A percentile compares a stretch with the other conserved stretches of the same genome.
Conservation (phyloP, 23 tunicate genomes). For the Styela clava region DNA sequence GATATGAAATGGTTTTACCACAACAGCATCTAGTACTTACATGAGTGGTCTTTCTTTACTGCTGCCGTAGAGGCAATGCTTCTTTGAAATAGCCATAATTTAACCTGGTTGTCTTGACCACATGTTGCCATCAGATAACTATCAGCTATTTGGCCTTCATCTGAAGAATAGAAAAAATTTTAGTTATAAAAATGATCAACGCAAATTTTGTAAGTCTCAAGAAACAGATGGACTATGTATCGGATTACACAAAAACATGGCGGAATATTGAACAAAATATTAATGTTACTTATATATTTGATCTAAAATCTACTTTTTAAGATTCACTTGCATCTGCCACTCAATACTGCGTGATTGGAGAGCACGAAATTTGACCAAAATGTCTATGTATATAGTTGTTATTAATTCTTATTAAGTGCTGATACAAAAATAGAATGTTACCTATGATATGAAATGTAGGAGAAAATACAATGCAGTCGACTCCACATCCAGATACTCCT, state of each 20-base stretch:
- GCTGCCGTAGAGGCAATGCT: slow-evolving; percentile 17
- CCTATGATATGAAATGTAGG: slow-evolving; percentile 34
- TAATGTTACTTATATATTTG: no score
- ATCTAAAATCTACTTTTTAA: no score
- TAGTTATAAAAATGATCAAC: no score
- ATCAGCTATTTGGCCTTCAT: slow-evolving; percentile 30
- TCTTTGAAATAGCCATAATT: slow-evolving; percentile 67
- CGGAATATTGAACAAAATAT: slow-evolving; percentile 23
- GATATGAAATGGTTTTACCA: no score
- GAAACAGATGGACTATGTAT: not conserved
- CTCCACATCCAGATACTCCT: slow-evolving; percentile 85
- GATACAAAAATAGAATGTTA: no score
- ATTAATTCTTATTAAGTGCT: no score
- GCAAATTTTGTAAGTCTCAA: not conserved
- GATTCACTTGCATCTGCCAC: no score
- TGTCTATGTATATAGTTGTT: no score
- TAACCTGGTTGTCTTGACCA: slow-evolving; percentile 77
- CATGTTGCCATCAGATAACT: slow-evolving; percentile 70
- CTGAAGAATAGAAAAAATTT: not conserved
- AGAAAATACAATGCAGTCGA: slow-evolving; percentile 67
- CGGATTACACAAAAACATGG: slow-evolving; percentile 2
- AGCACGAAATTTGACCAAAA: no score
- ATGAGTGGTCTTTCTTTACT: not conserved
- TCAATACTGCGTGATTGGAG: no score
- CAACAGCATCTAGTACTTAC: not conserved